phyloP scores from a whole-genome alignment of 64 coral and sea anemone genomes.

The Pocillopora damicornis region DNA sequence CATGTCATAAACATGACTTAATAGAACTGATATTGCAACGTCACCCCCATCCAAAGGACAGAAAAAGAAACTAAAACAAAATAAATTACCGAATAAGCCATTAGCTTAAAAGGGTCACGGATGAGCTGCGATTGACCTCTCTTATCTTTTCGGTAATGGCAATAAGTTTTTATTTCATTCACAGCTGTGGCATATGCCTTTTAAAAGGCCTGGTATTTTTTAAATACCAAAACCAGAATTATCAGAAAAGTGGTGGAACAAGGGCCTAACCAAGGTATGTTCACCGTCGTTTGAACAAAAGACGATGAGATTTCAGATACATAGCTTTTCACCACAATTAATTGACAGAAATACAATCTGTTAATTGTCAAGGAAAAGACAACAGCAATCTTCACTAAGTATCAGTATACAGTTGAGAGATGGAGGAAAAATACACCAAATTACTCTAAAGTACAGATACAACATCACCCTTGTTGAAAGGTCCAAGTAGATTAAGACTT shows the following conservation, averaged over 20 bases:
- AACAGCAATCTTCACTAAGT: not conserved
- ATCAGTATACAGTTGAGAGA: constrained; percentile 3
- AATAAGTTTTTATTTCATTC: no score
- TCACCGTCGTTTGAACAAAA: not conserved
- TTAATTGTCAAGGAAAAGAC: not conserved
- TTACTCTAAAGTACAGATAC: not conserved
- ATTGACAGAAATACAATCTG: not conserved
- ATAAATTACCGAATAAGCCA: no score
- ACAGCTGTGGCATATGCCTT: no score
- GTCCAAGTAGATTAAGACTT: not conserved
- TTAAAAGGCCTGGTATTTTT: no score
- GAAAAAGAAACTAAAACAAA: no score
- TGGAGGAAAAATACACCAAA: not conserved
- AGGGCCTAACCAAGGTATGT: not conserved
- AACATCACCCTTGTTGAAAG: not conserved
- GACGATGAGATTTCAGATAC: not conserved
- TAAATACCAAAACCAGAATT: not conserved
- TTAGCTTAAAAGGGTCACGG: no score
- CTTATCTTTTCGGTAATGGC: no score
- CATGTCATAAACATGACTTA: no score
- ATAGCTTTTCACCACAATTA: not conserved
- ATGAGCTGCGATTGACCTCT: no score
- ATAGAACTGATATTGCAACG: no score
- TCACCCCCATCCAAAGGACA: no score
- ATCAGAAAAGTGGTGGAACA: no score